Percentiles rank a stretch among this genome's conserved stretches.
Evolutionary conservation across 2,888 invertebrate species (phyloP).

Genomic region (Anticlea derivata): DNA sequence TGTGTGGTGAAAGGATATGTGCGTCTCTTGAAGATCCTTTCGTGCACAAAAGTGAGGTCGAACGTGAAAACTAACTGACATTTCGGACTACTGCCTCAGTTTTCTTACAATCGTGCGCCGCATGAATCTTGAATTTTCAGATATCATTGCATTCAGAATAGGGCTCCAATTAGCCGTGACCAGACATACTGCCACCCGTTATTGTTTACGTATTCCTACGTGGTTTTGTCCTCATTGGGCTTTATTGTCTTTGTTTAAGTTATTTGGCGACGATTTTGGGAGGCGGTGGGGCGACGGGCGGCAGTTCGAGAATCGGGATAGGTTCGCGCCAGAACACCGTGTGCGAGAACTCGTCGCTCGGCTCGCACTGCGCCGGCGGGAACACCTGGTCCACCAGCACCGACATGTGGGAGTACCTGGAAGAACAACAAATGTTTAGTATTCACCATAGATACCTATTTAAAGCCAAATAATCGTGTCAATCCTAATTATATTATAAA

Average conservation of each 20-base stretch:
- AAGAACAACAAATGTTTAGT: slow-evolving; percentile 2
- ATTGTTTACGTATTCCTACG: not conserved
- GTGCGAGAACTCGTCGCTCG: slow-evolving; percentile 89
- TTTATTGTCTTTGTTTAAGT: not conserved
- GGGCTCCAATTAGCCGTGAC: not conserved
- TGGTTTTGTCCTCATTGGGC: not conserved
- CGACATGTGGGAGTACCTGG: slow-evolving; percentile 96
- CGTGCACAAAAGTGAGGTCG: too few species aligned
- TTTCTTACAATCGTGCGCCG: too few species aligned
- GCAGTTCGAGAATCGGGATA: slow-evolving; percentile 76
- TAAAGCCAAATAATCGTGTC: not conserved
- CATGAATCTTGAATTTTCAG: too few species aligned
- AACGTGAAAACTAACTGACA: too few species aligned
- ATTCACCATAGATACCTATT: not conserved
- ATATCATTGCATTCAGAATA: too few species aligned
- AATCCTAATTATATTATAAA: too few species aligned
- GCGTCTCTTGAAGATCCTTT: too few species aligned
- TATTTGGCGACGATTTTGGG: slow-evolving; percentile 36
- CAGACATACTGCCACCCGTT: not conserved
- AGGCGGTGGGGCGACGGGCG: slow-evolving; percentile 43
- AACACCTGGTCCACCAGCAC: slow-evolving; percentile 98
- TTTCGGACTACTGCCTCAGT: too few species aligned
- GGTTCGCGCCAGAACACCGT: slow-evolving; percentile 98
- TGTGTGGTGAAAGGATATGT: too few species aligned
- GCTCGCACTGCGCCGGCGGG: slow-evolving; percentile 89